A percentile compares a stretch with the other conserved stretches of the same genome.
phyloP scores from a whole-genome alignment of 2,113 vertebrate genomes.

The Hydropotes inermis region DNA sequence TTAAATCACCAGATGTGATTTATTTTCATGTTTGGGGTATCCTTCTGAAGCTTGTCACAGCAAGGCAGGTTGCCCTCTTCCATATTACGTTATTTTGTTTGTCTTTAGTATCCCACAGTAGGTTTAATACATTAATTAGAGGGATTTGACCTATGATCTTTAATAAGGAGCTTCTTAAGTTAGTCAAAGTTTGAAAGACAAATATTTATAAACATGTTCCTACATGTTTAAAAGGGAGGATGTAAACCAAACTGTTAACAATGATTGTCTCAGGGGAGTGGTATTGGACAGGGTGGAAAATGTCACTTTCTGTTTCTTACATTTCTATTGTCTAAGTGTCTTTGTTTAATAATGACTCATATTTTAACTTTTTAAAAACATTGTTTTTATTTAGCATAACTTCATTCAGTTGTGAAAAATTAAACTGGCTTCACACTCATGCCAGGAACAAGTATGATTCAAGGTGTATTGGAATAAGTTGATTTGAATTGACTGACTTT shows the following conservation, averaged over 20 bases:
- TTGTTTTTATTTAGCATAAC: slow-evolving; percentile 32
- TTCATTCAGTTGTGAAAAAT: slow-evolving; percentile 34
- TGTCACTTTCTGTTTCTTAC: slow-evolving; percentile 57
- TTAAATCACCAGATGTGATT: neutral
- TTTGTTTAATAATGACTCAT: slow-evolving; percentile 46
- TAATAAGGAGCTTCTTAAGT: slow-evolving; percentile 1
- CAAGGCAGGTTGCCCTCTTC: neutral
- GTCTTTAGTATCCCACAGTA: neutral
- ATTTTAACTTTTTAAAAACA: slow-evolving; percentile 35
- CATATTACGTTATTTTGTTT: neutral
- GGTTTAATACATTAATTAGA: neutral
- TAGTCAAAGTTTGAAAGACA: slow-evolving; percentile 26
- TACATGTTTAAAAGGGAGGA: slow-evolving; percentile 41
- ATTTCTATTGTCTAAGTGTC: slow-evolving; percentile 39
- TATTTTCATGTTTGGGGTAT: neutral
- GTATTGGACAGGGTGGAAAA: neutral
- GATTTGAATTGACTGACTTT: neutral
- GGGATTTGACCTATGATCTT: neutral
- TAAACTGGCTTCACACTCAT: neutral
- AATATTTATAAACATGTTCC: slow-evolving; percentile 60
- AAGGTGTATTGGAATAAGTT: neutral
- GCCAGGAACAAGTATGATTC: neutral
- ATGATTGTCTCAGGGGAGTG: slow-evolving; percentile 46
- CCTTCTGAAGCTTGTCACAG: neutral
- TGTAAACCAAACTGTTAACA: slow-evolving; percentile 36